These are phyloP conservation scores for Periophthalmodon schlosseri DNA, from an alignment of 2,113 vertebrate genomes.

Conservation along the genomic window DNA sequence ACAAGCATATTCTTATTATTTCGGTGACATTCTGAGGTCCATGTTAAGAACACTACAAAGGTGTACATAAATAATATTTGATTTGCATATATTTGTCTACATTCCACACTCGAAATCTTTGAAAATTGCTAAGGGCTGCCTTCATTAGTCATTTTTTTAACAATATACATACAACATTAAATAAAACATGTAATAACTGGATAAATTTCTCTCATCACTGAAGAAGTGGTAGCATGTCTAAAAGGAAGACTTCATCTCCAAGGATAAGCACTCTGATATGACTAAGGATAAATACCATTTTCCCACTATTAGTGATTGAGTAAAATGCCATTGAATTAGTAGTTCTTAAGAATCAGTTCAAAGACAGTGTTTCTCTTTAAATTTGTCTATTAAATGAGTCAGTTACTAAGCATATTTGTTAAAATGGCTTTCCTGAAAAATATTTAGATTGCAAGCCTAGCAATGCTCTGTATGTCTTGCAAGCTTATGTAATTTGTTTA, in stretches of 20 bases:
- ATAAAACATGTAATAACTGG: background rate
- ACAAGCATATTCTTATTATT: slow-evolving; percentile 6
- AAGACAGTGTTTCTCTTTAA: background rate
- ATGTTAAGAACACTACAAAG: slow-evolving; percentile 22
- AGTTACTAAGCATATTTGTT: background rate
- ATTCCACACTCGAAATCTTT: slow-evolving; percentile 16
- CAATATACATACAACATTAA: background rate
- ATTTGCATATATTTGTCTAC: slow-evolving; percentile 36
- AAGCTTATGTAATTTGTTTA: background rate
- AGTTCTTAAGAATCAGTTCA: background rate
- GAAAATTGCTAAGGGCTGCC: slow-evolving; percentile 54
- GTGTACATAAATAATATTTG: slow-evolving; percentile 2
- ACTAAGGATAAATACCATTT: slow-evolving; percentile 13
- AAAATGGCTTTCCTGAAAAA: background rate
- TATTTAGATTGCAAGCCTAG: background rate
- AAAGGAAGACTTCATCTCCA: slow-evolving; percentile 64
- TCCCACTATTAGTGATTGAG: background rate
- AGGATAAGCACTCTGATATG: slow-evolving; percentile 58
- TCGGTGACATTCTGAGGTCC: slow-evolving; percentile 24
- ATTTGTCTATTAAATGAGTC: background rate
- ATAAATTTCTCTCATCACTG: slow-evolving; percentile 13
- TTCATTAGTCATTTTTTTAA: background rate
- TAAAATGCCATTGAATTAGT: background rate
- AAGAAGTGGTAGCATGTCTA: slow-evolving; percentile 67
- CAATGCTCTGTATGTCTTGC: slow-evolving; percentile 6